Percentiles rank a stretch among this genome's conserved stretches.
Conservation (phyloP, 2,113 vertebrate genomes). For the Archocentrus centrarchus region DNA sequence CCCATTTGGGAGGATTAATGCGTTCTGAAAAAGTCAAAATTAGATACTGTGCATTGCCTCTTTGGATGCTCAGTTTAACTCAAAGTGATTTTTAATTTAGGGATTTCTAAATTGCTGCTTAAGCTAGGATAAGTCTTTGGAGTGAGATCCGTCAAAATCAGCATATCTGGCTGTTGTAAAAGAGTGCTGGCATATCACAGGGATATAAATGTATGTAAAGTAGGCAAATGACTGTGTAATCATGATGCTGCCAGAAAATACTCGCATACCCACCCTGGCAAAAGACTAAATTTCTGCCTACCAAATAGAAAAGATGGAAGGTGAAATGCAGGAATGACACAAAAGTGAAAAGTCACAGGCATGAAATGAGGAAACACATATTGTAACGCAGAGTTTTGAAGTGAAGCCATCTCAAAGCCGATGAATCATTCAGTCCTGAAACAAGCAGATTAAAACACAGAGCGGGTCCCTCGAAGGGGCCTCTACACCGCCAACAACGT, state of each 20-base stretch:
- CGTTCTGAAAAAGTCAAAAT: conserved; percentile 73
- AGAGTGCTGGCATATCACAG: conserved; percentile 30
- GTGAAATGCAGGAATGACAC: neutral
- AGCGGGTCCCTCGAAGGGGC: conserved; percentile 49
- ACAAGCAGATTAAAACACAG: conserved; percentile 65
- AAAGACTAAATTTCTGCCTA: neutral
- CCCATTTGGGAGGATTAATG: conserved; percentile 75
- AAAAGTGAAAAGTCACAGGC: conserved; percentile 44
- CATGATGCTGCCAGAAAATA: conserved; percentile 28
- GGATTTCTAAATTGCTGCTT: conserved; percentile 67
- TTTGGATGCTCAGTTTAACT: conserved; percentile 75
- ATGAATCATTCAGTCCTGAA: conserved; percentile 67
- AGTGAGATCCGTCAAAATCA: conserved; percentile 58
- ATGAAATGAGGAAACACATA: conserved; percentile 54
- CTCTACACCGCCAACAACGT: conserved; percentile 57
- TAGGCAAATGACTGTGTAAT: conserved; percentile 41
- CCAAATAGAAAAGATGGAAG: conserved; percentile 3
- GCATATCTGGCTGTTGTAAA: conserved; percentile 30
- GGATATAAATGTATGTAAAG: conserved; percentile 33
- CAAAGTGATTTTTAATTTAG: conserved; percentile 78
- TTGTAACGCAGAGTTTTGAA: conserved; percentile 28
- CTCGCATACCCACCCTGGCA: neutral
- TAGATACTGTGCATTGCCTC: conserved; percentile 68
- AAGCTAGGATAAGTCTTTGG: conserved; percentile 54
- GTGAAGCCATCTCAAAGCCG: conserved; percentile 48